A percentile compares a stretch with the other conserved stretches of the same genome.
Conservation (phyloP, 2,797 vertebrate genomes). For the Diplodus sargus region DNA sequence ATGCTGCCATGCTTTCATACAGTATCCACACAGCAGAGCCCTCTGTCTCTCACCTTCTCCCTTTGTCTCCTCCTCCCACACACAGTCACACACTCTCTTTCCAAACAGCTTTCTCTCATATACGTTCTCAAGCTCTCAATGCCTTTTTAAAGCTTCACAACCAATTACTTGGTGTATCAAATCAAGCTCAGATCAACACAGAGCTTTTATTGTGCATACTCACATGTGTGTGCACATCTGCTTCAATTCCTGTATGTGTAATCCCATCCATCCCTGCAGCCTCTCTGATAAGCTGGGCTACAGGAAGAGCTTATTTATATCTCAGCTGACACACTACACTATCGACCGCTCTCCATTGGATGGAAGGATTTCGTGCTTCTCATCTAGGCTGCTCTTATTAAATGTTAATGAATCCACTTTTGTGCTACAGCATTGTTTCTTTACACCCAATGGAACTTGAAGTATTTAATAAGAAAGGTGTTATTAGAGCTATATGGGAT, state of each 20-base stretch:
- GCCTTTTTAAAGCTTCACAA: neutral
- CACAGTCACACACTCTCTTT: neutral
- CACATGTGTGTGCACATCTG: slow-evolving; percentile 15
- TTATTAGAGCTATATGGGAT: neutral
- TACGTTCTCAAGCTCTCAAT: neutral
- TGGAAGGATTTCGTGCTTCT: slow-evolving; percentile 28
- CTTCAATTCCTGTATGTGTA: slow-evolving; percentile 60
- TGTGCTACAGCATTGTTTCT: slow-evolving; percentile 1
- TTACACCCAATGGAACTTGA: neutral
- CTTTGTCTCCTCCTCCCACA: slow-evolving; percentile 5
- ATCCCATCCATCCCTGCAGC: slow-evolving; percentile 44
- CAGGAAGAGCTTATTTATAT: slow-evolving; percentile 68
- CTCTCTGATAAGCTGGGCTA: slow-evolving; percentile 44
- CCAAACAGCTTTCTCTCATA: neutral
- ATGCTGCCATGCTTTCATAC: slow-evolving; percentile 33
- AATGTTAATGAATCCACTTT: slow-evolving; percentile 11
- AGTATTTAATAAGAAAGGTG: neutral
- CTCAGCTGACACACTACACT: slow-evolving; percentile 61
- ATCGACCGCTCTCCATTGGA: slow-evolving; percentile 46
- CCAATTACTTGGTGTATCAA: neutral
- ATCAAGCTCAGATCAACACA: slow-evolving; percentile 13
- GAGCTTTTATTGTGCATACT: neutral
- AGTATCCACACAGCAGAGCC: slow-evolving; percentile 26
- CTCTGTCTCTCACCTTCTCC: neutral
- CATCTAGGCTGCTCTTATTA: slow-evolving; percentile 3